phyloP scores from a whole-genome alignment of 2,113 vertebrate genomes.

The Bothrops jararaca region DNA sequence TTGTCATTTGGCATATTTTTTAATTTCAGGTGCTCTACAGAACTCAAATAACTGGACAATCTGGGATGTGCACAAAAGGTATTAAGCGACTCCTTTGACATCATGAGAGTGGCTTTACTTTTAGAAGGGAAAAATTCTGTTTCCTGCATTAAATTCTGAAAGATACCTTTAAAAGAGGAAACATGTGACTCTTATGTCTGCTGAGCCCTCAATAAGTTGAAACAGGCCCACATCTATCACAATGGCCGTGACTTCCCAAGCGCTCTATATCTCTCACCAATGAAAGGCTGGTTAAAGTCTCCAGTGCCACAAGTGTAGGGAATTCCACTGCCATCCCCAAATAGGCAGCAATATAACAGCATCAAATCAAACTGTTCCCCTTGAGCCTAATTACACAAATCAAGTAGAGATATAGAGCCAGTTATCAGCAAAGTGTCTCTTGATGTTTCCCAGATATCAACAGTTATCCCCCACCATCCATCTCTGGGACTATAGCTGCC shows the following conservation, averaged over 20 bases:
- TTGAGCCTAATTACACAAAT: not conserved
- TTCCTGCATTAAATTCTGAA: not conserved
- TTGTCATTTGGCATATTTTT: not conserved
- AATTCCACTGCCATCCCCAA: not conserved
- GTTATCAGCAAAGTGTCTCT: not conserved
- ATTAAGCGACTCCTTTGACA: not conserved
- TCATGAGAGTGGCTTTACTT: not conserved
- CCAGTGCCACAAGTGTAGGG: not conserved
- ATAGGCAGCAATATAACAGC: not conserved
- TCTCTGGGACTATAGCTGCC: not conserved
- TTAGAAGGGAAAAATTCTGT: not conserved
- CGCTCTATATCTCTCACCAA: not conserved
- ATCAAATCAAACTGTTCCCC: not conserved
- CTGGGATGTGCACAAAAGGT: not conserved
- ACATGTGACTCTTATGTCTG: not conserved
- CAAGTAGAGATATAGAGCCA: not conserved
- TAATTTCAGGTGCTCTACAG: not conserved
- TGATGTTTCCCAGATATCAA: not conserved
- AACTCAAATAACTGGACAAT: not conserved
- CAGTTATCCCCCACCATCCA: not conserved
- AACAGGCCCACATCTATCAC: not conserved
- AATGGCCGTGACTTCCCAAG: not conserved
- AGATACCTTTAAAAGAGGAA: not conserved
- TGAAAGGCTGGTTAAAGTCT: not conserved
- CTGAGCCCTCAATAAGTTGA: not conserved